Evolutionary conservation across 2,113 vertebrate genomes (phyloP).

Genomic region (Pelmatolapia mariae): DNA sequence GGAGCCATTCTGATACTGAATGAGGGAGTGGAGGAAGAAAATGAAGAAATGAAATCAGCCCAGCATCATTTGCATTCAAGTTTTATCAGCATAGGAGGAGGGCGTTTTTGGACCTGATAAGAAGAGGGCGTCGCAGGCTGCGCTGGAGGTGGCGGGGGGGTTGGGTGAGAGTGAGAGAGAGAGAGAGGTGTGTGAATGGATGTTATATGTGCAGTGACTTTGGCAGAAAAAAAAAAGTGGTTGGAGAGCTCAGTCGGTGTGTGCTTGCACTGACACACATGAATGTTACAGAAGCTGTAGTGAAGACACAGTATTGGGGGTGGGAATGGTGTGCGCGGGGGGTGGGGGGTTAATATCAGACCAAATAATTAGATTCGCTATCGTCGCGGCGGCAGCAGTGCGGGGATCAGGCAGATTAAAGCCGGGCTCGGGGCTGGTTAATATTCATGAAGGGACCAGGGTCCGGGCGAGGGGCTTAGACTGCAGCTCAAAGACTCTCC

Average conservation of each 20-base stretch:
- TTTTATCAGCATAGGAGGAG: constrained; percentile 68
- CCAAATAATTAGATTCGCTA: constrained; percentile 99
- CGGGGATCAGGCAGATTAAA: constrained; percentile 98
- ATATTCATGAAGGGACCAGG: constrained; percentile 88
- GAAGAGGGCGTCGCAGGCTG: constrained; percentile 52
- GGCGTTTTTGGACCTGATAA: constrained; percentile 70
- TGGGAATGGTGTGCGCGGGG: neutral
- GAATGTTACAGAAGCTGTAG: neutral
- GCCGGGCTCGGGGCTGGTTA: constrained; percentile 74
- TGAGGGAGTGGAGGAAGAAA: constrained; percentile 44
- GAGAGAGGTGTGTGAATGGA: neutral
- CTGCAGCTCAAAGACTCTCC: constrained; percentile 63
- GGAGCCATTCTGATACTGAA: constrained; percentile 26
- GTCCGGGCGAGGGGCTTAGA: constrained; percentile 63
- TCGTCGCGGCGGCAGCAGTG: constrained; percentile 87
- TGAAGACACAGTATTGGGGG: neutral
- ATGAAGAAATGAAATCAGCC: constrained; percentile 66
- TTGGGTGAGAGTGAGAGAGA: rapidly evolving
- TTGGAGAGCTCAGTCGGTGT: constrained; percentile 12
- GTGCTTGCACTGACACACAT: neutral
- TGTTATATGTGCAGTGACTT: constrained; percentile 24
- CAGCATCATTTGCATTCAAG: constrained; percentile 74
- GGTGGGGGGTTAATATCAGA: constrained; percentile 83
- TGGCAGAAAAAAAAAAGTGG: constrained; percentile 1
- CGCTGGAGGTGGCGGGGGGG: constrained; percentile 32